Evolutionary conservation across 2,113 vertebrate species (phyloP).

Genomic region (pig (Sus scrofa)): DNA sequence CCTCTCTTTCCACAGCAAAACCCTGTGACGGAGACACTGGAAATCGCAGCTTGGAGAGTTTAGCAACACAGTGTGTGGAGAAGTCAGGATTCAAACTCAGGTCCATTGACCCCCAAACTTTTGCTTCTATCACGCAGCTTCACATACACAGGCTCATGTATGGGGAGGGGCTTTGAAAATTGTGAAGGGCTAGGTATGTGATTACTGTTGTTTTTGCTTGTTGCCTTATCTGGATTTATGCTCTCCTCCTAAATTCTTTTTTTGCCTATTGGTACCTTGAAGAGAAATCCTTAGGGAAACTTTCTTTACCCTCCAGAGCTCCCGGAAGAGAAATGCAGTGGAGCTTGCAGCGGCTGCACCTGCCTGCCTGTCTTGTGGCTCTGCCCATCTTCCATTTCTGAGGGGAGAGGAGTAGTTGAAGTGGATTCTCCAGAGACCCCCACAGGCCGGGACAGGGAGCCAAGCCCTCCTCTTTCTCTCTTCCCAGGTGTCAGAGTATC

Average conservation of each 20-base stretch:
- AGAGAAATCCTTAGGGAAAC: not conserved
- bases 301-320: not conserved
- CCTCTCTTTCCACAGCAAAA: not conserved
- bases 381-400: not conserved
- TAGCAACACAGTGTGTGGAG: not conserved
- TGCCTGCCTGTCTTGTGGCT: not conserved
- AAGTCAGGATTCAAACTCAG: not conserved
- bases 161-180: not conserved
- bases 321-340: not conserved
- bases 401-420: not conserved
- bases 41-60: not conserved
- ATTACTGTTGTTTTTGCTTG: not conserved
- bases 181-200: not conserved
- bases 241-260: not conserved
- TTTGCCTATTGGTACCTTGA: not conserved
- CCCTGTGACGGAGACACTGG: not conserved
- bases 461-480: rapidly evolving
- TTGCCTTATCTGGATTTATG: not conserved
- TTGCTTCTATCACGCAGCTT: not conserved
- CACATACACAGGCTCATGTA: not conserved
- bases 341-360: not conserved
- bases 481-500: not conserved
- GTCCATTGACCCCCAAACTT: not conserved
- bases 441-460: not conserved
- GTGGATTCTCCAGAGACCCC: not conserved